Evolutionary conservation across 1,140 invertebrate species (phyloP), one percentile per base, ranked within the genome.

Genomic region (Copidosoma floridanum): DNA sequence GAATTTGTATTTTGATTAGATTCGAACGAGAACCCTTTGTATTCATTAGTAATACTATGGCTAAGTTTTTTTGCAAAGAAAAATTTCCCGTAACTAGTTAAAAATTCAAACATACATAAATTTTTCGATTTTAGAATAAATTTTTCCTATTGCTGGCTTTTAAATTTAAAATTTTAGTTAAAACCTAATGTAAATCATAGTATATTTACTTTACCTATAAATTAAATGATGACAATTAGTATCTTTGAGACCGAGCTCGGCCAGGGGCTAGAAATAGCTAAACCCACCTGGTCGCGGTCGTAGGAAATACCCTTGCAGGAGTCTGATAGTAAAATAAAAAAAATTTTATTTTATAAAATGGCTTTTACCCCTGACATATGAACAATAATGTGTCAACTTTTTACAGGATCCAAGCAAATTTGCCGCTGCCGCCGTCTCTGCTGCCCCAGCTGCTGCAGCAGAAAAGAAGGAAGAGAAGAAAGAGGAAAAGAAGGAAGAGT

Each of bases 391-490:
- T n/a, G n/a, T n/a, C n/a, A n/a, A n/a, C 67, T 81, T 72, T 68
- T 78, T 84, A 20, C 73, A 91, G 87, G 94, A 97, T 83, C 95
- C 95, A 51, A 91, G 88, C 74, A 98, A 97, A 82, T 97, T 98
- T 76, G 92, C 88, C 57, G 83, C 86, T 14, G 85, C 85, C 12
- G 86, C 86, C 24, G 86, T 84, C n/a, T 75, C 82, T 32, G 75
- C 83, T 32, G 83, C 85, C 57, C 81, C 87, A 40, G 83, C 86
- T 40, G 82, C 84, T 56, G 81, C 85, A 7, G 80, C 87, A 51
- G 79, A 84, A 43, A 81, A 82, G 56, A 84, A 85, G 65, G 85
- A 82, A 63, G 87, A 84, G 79, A 87, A 84, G 80, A 87, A 85
- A 75, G 86, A 89, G 69, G 86, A 90, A 64, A 89, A 92, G 78